Base-by-base conservation (phyloP, 2,113 vertebrate genomes). In the Paramisgurnus dabryanus region DNA sequence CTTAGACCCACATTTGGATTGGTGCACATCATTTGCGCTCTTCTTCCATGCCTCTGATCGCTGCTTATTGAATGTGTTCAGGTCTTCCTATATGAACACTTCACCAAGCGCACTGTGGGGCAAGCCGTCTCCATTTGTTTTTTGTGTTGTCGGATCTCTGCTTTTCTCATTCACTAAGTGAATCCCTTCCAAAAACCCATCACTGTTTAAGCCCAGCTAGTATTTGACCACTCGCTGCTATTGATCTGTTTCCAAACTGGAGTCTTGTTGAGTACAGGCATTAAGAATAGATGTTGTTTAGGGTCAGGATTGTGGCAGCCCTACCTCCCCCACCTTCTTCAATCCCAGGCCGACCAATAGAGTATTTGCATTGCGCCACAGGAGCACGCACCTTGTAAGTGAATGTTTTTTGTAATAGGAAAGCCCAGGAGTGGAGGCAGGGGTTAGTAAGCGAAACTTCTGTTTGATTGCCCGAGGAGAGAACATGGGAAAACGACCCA, bases 41-140 rank as follows among this genome's bases (percentile, higher is more conserved):
- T 89, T 81, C 88, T 93, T 93, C 92, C 92, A 92, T 6, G 87
- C 88, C 77, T 91, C 88, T 85, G 94, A 87, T 78, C 76, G 64
- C 80, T 85, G 74, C 73, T 91, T 88, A 86, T 89, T 88, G 87
- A 85, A 34, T 3, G 11, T 84, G 47, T 79, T 91, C 88, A 50
- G 86, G 85, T 17, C 86, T 79, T 71, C 90, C 89, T 57, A 88
- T 87, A 49, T 64, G 88, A 34, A 34, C 27, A 79, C 80, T 88
- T 76, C 67, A 73, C 85, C 43, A 88, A 90, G 91, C 67, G 57
- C 86, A 90, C 88, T 92, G 78, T 91, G 11, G 17, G 55, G 17
- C 55, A 50, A 58, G 40, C 57, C 4, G 57, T 88, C 34, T 90
- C 90, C 53, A 87, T 89, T 85, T 91, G 88, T 6, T 85, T 87